Evolutionary conservation across 1,140 invertebrate species (phyloP), one percentile per base, ranked within the genome.

Genomic region (Drosophila baimaii): DNA sequence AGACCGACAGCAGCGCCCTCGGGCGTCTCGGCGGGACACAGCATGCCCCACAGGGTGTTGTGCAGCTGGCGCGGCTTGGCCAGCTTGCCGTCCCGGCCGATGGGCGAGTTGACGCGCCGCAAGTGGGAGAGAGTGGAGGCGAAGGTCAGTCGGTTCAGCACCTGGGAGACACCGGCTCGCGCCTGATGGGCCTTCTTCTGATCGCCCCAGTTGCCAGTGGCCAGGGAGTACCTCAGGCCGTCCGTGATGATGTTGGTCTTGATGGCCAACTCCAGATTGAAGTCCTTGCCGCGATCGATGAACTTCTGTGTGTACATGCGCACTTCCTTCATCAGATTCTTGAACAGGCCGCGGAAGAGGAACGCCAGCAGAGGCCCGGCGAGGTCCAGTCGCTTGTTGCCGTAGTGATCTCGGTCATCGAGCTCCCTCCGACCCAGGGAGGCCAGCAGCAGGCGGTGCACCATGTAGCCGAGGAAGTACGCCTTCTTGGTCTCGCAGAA

Each of bases 401-500:
- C 99, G 92, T 99, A 99, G 91, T 99, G 98, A 99, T 99, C 99
- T 92, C 99, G 95, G 93, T 99, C 99, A 93, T 99, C 99, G 23
- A 99, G 93, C 93, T 99, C 98, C 81, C 98, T 93, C 17, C 98
- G 94, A 59, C 98, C 98, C n/a, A 99, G 93, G 10, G 98, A 97
- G 51, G 98, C 98, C 55, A 99, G 92, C 13, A 99, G 93, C 47
- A 99, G 93, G 75, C 99, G 94, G 92, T 99, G 98, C 0, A 99
- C 98, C 98, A 99, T 99, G 90, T 99, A 99, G 10, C 98, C 98
- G 33, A 99, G 94, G 88, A 99, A 99, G 90, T 99, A 99, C 0
- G 98, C 98, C 92, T 99, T 99, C 92, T 99, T 99, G 0, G 98
- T 99, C 94, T 99, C 99, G 94, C 98, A 99, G 93, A 99, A 99